Percentiles rank a stretch among this genome's conserved stretches.
phyloP scores from a whole-genome alignment of 1,140 invertebrate genomes.

The Chionoecetes opilio region DNA sequence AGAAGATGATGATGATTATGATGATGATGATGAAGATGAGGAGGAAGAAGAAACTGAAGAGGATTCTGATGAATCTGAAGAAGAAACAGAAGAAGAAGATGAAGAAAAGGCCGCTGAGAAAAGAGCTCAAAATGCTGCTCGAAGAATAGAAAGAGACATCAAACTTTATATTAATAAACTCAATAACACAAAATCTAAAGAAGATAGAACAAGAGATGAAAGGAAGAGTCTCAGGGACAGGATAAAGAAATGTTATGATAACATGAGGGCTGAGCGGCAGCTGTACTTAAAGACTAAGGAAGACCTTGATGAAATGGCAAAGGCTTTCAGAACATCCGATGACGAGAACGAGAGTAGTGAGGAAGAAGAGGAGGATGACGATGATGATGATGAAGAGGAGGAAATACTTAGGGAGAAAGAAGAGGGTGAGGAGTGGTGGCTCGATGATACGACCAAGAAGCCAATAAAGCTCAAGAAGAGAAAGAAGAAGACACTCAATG shows the following conservation, averaged over 20 bases:
- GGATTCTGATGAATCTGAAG: constrained; percentile 70
- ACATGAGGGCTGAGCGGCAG: constrained; percentile 74
- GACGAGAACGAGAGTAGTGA: constrained; percentile 39
- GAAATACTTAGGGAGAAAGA: constrained; percentile 73
- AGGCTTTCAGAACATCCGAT: constrained; percentile 64
- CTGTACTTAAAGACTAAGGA: constrained; percentile 77
- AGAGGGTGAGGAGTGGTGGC: constrained; percentile 74
- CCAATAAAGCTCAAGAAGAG: constrained; percentile 80
- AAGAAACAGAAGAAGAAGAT: constrained; percentile 58
- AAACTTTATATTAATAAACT: constrained; percentile 76
- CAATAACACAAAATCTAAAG: constrained; percentile 76
- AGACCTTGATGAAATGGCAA: constrained; percentile 77
- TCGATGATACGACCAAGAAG: constrained; percentile 74
- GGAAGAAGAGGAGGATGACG: constrained; percentile 64
- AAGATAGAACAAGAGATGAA: constrained; percentile 74
- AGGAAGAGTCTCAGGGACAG: constrained; percentile 72
- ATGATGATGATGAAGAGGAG: constrained; percentile 68
- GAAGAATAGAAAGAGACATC: constrained; percentile 72
- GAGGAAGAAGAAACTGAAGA: constrained; percentile 73
- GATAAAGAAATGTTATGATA: constrained; percentile 74
- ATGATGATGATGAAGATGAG: constrained; percentile 70
- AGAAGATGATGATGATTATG: constrained; percentile 68
- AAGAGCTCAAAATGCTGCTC: constrained; percentile 57
- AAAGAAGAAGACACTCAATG: constrained; percentile 74
- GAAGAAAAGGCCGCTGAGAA: constrained; percentile 67